A percentile compares a stretch with the other conserved stretches of the same genome.
phyloP scores from a whole-genome alignment of 2,888 invertebrate genomes.

The Andrena chrysosceles region DNA sequence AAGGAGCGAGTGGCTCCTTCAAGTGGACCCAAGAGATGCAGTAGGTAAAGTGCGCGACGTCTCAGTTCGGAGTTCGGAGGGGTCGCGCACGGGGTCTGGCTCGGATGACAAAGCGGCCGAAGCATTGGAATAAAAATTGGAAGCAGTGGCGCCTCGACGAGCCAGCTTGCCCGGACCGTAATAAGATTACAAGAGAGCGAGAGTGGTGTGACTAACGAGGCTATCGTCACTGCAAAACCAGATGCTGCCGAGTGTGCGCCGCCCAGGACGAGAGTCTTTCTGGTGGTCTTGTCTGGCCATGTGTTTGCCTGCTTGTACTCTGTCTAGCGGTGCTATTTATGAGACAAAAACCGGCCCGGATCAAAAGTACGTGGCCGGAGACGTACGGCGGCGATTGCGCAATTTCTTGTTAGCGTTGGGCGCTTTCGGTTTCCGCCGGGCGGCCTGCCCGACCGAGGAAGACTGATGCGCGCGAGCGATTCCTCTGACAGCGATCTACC shows the following conservation, averaged over 20 bases:
- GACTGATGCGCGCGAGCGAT: conserved; percentile 40
- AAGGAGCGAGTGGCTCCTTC: neutral
- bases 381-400: conserved; percentile 57
- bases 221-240: conserved; percentile 78
- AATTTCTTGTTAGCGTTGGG: conserved; percentile 54
- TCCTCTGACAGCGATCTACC: conserved; percentile 12
- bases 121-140: conserved; percentile 53
- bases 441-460: neutral
- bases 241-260: conserved; percentile 69
- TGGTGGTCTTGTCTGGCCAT: conserved; percentile 70
- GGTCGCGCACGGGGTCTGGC: conserved; percentile 15
- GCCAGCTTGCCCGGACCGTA: conserved; percentile 50
- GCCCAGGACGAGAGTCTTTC: conserved; percentile 71
- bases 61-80: neutral
- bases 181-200: conserved; percentile 71
- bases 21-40: conserved; percentile 8
- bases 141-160: conserved; percentile 34
- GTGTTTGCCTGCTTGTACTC: conserved; percentile 59
- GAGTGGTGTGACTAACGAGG: conserved; percentile 78
- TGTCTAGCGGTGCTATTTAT: conserved; percentile 62
- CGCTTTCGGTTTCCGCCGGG: conserved; percentile 39
- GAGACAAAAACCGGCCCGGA: conserved; percentile 63
- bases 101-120: neutral
- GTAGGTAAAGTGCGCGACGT: conserved; percentile 1
- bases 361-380: conserved; percentile 58